Conservation (phyloP, 2,888 invertebrate genomes). For the Brachypalpus laphriformis region DNA sequence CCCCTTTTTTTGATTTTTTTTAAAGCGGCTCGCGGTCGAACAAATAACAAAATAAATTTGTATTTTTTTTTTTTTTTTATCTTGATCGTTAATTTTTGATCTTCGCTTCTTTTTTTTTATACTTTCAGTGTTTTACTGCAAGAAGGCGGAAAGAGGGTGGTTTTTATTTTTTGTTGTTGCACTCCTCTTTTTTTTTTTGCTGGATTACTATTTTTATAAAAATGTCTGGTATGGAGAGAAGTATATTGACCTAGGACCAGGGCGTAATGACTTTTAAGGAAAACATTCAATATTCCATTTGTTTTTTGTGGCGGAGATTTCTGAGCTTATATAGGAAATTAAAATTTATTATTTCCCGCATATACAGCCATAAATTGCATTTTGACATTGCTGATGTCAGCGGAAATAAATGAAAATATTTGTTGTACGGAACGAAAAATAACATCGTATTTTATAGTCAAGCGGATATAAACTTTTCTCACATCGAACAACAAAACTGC, state of each 20-base stretch:
- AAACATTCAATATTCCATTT: constrained; percentile 40
- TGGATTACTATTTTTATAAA: constrained; percentile 43
- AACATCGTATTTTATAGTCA: constrained; percentile 25
- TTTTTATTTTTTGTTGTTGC: constrained; percentile 30
- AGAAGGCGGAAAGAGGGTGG: neutral
- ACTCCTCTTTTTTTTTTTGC: constrained; percentile 16
- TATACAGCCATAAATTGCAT: constrained; percentile 15
- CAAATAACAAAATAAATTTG: constrained; percentile 56
- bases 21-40: constrained; percentile 32
- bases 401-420: constrained; percentile 31
- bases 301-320: constrained; percentile 14
- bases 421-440: neutral
- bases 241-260: constrained; percentile 68
- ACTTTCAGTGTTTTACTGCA: neutral
- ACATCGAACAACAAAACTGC: neutral
- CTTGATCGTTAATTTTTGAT: constrained; percentile 24
- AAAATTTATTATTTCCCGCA: constrained; percentile 19
- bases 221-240: constrained; percentile 18
- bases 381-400: constrained; percentile 25
- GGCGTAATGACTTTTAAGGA: constrained; percentile 57
- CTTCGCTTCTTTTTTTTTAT: neutral
- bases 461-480: constrained; percentile 22
- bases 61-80: constrained; percentile 9
- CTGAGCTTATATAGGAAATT: neutral
- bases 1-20: constrained; percentile 30